Evolutionary conservation across 2,888 invertebrate genomes (phyloP), one percentile per base, ranked within the genome.

Genomic region (Psylliodes chrysocephalus): DNA sequence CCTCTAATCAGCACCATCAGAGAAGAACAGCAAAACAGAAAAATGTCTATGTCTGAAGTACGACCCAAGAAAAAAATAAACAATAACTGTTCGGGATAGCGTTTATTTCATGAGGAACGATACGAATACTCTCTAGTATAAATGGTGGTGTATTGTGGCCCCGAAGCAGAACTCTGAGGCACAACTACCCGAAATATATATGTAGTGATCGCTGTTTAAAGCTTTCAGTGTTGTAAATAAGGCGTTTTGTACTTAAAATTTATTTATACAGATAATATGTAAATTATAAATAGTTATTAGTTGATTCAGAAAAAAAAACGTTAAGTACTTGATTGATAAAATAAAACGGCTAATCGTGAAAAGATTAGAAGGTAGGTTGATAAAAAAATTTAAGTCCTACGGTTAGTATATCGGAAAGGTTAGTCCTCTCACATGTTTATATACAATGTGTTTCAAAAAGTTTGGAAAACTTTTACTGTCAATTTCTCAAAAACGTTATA

Each of bases 1-100:
- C 84, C 85, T 0, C 77, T 88, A 8, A 83, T 85, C 4, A 79
- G 77, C 30, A 79, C 79, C 0, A 55, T 81, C 2, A 72, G 74
- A 44, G 76, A 78, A 47, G 73, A 73, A 22, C 60, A 71, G 40
- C 42, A 60, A 28, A 57, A 38, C 7, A 30, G 57, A n/a, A 66
- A 60, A 28, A 59, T 59, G 19, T 55, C 51, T 4, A 55, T 68
- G 52, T 62, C 46, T 5, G 67, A 64, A 38, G 46, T 25, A 2
- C 63, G 66, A 28, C 67, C 71, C 33, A 63, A 61, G 6, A 70
- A 68, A 33, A 69, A 61, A 49, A 71, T 70, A 19, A 74, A 74
- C 64, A 75, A 75, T 60, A 72, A 73, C 49, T 64, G 67, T 49
- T 68, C 65, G 28, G 60, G 64, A 44, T 70, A 65, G 49, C 40